A percentile compares a stretch with the other conserved stretches of the same genome.
Evolutionary conservation across 2,113 vertebrate species (phyloP).

Genomic region (Cyanocitta stelleri): DNA sequence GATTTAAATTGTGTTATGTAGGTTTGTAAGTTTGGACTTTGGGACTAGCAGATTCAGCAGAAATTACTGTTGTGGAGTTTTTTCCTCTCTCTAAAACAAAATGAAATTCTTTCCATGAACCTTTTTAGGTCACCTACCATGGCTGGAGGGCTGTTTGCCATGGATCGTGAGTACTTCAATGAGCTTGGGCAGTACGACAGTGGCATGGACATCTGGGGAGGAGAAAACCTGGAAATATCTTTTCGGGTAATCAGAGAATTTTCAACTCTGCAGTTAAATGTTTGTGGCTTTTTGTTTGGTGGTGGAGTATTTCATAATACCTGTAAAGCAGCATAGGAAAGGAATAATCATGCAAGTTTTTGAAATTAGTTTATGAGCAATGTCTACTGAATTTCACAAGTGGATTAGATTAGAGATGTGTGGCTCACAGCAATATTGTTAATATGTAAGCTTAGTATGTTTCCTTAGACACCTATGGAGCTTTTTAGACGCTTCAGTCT

Average conservation of each 20-base stretch:
- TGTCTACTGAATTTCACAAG: neutral
- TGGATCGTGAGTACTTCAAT: constrained; percentile 90
- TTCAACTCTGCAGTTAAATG: neutral
- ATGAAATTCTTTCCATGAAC: neutral
- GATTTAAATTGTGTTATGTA: neutral
- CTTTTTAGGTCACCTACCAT: constrained; percentile 90
- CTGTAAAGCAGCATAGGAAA: neutral
- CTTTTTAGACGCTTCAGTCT: neutral
- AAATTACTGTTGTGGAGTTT: neutral
- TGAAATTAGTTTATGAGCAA: neutral
- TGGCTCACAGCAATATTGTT: neutral
- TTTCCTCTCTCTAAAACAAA: neutral
- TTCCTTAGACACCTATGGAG: neutral
- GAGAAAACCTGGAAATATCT: constrained; percentile 96
- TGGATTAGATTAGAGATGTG: neutral
- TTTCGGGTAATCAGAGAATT: constrained; percentile 81
- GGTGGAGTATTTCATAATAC: neutral
- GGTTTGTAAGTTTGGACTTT: neutral
- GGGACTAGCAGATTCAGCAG: neutral
- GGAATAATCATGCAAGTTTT: neutral
- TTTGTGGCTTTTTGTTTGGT: neutral
- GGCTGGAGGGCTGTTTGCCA: constrained; percentile 97
- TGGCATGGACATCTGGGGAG: constrained; percentile 99
- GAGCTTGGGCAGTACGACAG: constrained; percentile 92
- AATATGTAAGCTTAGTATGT: neutral